Conservation (phyloP, 2,113 vertebrate species). For the Origma solitaria region DNA sequence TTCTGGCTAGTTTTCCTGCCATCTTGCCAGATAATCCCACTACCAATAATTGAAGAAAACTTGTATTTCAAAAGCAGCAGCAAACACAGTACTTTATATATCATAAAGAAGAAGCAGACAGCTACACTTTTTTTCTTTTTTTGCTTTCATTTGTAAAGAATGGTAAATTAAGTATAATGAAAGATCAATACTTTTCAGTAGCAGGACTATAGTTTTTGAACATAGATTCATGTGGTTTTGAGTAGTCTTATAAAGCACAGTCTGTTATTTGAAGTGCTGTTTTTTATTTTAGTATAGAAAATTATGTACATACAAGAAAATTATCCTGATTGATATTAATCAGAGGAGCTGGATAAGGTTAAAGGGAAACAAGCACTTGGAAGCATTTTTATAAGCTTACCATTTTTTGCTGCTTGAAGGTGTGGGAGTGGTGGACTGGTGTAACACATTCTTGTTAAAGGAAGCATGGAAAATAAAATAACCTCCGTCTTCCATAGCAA, state of each 20-base stretch:
- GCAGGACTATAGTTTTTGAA: not conserved
- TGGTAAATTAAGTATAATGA: not conserved
- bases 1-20: not conserved
- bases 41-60: not conserved
- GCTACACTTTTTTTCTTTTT: not conserved
- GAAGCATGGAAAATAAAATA: not conserved
- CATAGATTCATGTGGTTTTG: accelerated
- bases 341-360: not conserved
- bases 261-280: not conserved
- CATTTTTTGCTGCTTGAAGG: not conserved
- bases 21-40: not conserved
- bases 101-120: not conserved
- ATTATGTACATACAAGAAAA: not conserved
- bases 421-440: not conserved
- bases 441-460: not conserved
- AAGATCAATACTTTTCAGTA: not conserved
- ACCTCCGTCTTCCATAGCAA: not conserved
- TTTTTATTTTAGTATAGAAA: not conserved
- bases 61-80: not conserved
- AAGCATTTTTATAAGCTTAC: not conserved
- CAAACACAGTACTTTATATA: not conserved
- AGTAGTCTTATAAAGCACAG: not conserved
- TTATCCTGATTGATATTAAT: not conserved
- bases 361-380: not conserved
- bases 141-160: not conserved